Conservation (phyloP, 1,140 invertebrate species). For the Chymomyza costata region DNA sequence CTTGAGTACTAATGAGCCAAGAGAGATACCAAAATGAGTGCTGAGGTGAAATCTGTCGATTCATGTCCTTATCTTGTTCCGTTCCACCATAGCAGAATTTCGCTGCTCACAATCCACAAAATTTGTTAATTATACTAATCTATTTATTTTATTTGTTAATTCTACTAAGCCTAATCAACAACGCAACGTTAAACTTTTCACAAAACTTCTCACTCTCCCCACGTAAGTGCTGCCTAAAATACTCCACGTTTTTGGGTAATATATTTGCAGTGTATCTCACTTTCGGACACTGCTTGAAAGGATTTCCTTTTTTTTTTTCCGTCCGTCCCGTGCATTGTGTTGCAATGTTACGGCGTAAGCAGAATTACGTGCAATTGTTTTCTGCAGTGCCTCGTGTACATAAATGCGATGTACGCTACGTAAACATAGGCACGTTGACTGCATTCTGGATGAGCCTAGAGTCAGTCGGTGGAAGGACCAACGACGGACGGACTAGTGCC, state of each 20-base stretch:
- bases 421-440: conserved; percentile 71
- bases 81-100: no score
- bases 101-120: no score
- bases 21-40: no score
- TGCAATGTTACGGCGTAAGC: conserved; percentile 66
- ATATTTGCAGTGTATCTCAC: no score
- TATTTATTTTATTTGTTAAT: no score
- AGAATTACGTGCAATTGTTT: conserved; percentile 74
- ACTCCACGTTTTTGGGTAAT: background rate
- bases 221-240: background rate
- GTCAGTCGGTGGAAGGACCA: background rate
- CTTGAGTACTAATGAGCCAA: no score
- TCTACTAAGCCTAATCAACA: no score
- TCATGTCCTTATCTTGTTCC: no score
- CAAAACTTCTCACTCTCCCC: background rate
- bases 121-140: no score
- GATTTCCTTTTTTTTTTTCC: conserved; percentile 19
- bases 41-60: no score
- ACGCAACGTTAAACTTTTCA: no score
- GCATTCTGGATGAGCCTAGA: conserved; percentile 58
- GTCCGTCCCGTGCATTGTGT: conserved; percentile 35
- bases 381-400: conserved; percentile 63
- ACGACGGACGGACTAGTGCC: conserved; percentile 43
- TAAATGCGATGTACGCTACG: conserved; percentile 50
- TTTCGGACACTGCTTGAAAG: no score